These are phyloP conservation scores for Brachyhypopomus occidentalis DNA, from an alignment of 2,113 vertebrate genomes.

Conservation along the genomic window DNA sequence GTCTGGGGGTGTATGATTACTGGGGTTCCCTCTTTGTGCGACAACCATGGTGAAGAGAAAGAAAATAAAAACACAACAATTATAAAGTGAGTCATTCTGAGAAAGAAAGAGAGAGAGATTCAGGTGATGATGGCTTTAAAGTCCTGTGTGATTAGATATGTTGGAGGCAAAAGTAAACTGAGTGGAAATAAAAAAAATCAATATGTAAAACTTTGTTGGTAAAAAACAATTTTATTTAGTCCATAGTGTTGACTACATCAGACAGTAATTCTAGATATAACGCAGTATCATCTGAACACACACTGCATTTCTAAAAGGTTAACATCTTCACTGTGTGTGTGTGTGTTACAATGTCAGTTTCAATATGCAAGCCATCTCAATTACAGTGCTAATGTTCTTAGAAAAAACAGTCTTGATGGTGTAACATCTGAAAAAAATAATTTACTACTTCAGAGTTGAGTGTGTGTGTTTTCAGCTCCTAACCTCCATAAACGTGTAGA, in stretches of 20 bases:
- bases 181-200: not conserved
- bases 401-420: not conserved
- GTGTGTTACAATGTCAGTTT: slow-evolving; percentile 21
- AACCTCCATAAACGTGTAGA: slow-evolving; percentile 2
- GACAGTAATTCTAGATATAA: slow-evolving; percentile 29
- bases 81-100: slow-evolving; percentile 51
- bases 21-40: slow-evolving; percentile 59
- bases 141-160: slow-evolving; percentile 21
- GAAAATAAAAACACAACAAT: slow-evolving; percentile 47
- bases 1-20: slow-evolving; percentile 73
- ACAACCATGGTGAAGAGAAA: slow-evolving; percentile 40
- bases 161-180: not conserved
- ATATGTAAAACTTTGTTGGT: not conserved
- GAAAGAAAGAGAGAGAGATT: slow-evolving; percentile 9
- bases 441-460: too few species aligned
- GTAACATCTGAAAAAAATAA: too few species aligned
- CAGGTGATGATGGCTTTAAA: slow-evolving; percentile 27
- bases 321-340: not conserved
- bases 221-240: slow-evolving; percentile 1
- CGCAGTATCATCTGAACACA: slow-evolving; percentile 13
- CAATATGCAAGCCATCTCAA: slow-evolving; percentile 6
- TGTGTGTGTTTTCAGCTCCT: slow-evolving; percentile 17
- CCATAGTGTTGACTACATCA: slow-evolving; percentile 15
- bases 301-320: slow-evolving; percentile 15
- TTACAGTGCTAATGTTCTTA: slow-evolving; percentile 12